A percentile compares a stretch with the other conserved stretches of the same genome.
These are phyloP conservation scores for Caenorhabditis japonica DNA, from an alignment of 2,888 invertebrate species.

Conservation along the genomic window DNA sequence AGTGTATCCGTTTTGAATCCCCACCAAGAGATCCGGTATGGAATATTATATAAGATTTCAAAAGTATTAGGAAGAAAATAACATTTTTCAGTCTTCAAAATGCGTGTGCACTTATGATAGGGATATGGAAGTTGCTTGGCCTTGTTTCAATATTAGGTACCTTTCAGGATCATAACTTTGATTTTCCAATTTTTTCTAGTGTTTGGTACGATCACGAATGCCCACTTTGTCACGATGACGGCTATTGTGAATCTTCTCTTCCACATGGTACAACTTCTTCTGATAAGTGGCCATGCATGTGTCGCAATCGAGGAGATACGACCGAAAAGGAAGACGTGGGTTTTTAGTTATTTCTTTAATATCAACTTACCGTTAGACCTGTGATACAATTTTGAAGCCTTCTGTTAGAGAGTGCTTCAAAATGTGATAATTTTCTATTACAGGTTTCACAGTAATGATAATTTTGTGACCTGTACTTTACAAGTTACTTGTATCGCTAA, in stretches of 20 bases:
- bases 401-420: too few relatives aligned
- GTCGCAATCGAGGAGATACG: slow-evolving; percentile 58
- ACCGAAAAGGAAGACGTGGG: slow-evolving; percentile 52
- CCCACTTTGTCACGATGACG: slow-evolving; percentile 63
- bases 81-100: slow-evolving; percentile 62
- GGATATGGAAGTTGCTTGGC: slow-evolving; percentile 65
- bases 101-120: slow-evolving; percentile 67
- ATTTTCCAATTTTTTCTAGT: too few relatives aligned
- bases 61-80: too few relatives aligned
- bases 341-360: too few relatives aligned
- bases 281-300: slow-evolving; percentile 61
- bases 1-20: slow-evolving; percentile 68
- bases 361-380: not conserved
- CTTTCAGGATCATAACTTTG: too few relatives aligned
- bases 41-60: too few relatives aligned
- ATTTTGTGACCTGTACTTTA: too few relatives aligned
- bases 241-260: slow-evolving; percentile 60
- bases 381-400: slow-evolving; percentile 6
- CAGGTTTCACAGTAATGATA: too few relatives aligned
- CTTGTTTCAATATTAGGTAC: slow-evolving; percentile 66
- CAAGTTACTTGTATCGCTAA: slow-evolving; percentile 6
- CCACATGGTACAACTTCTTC: slow-evolving; percentile 31
- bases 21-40: slow-evolving; percentile 62
- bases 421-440: too few relatives aligned
- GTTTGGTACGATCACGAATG: slow-evolving; percentile 69